phyloP scores from a whole-genome alignment of 2,113 vertebrate genomes.

The Nycticorax nycticorax region DNA sequence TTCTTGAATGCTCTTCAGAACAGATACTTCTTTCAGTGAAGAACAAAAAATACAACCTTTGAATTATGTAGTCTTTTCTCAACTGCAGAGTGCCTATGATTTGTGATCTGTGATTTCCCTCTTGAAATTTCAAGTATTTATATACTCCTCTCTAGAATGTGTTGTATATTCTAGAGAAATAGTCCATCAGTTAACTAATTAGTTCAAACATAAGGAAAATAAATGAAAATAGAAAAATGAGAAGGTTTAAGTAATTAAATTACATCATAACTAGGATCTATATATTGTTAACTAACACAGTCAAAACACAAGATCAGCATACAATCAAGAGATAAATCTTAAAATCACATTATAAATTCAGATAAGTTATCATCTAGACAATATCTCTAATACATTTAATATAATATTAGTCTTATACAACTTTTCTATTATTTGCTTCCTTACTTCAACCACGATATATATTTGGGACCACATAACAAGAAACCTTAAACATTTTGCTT shows the following conservation, averaged over 20 bases:
- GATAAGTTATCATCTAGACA: background rate
- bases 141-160: background rate
- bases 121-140: background rate
- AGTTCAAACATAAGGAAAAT: background rate
- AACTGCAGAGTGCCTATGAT: background rate
- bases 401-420: background rate
- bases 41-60: background rate
- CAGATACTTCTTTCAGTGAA: background rate
- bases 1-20: background rate
- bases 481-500: background rate
- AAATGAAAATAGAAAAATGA: background rate
- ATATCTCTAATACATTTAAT: background rate
- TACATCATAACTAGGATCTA: background rate
- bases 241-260: background rate
- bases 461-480: background rate
- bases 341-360: background rate
- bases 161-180: background rate
- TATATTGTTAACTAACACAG: background rate
- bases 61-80: background rate
- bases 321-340: background rate
- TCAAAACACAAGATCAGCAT: background rate
- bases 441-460: background rate
- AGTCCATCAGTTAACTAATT: background rate
- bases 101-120: background rate
- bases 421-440: background rate